Conservation (phyloP, 2,888 invertebrate species). For the Eumacrocentrus americanus region DNA sequence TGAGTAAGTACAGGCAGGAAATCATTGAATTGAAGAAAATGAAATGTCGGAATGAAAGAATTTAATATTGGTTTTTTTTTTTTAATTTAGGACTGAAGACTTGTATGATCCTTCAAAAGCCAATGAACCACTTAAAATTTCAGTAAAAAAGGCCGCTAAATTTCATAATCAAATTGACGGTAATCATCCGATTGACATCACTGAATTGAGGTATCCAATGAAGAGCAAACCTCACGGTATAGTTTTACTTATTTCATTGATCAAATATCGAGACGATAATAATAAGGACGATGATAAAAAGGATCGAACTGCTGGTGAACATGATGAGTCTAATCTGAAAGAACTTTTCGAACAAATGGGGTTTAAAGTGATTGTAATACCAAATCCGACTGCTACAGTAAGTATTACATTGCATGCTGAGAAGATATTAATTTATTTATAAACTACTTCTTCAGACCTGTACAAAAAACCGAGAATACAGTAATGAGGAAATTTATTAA, state of each 20-base stretch:
- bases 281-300: slow-evolving; percentile 31
- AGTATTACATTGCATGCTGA: background rate
- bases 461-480: too few species aligned
- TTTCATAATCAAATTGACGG: slow-evolving; percentile 44
- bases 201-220: slow-evolving; percentile 53
- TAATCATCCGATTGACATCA: slow-evolving; percentile 35
- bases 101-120: slow-evolving; percentile 8
- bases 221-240: slow-evolving; percentile 54
- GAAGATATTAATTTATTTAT: background rate
- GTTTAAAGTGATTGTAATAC: slow-evolving; percentile 43
- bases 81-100: background rate
- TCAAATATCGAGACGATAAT: slow-evolving; percentile 35
- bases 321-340: slow-evolving; percentile 49
- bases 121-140: slow-evolving; percentile 43
- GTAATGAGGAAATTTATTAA: background rate
- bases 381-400: slow-evolving; percentile 49
- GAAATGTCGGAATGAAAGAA: background rate
- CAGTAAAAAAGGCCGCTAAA: slow-evolving; percentile 45
- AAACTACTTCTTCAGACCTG: background rate
- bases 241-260: slow-evolving; percentile 54
- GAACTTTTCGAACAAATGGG: slow-evolving; percentile 55
- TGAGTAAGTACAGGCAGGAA: too few species aligned
- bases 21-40: slow-evolving; percentile 8
- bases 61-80: background rate
- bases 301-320: slow-evolving; percentile 42